These are phyloP conservation scores for Sinella curviseta DNA, from an alignment of 1,140 invertebrate species.

Conservation along the genomic window DNA sequence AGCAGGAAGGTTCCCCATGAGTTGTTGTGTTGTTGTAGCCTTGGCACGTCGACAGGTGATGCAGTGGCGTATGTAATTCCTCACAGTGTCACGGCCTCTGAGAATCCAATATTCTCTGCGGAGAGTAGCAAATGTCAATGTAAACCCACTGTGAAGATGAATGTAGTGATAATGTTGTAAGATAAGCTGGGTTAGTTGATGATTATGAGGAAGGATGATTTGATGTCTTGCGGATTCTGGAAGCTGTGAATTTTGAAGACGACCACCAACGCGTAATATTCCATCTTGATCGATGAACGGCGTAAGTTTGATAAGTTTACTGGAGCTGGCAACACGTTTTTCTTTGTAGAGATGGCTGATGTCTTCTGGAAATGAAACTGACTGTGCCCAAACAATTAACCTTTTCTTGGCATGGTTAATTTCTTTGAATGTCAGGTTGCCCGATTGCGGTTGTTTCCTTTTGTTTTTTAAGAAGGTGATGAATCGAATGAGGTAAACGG, in stretches of 20 bases:
- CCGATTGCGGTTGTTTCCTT: background rate
- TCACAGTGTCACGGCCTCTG: constrained; percentile 41
- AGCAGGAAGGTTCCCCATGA: too few species aligned
- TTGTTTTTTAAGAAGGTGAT: background rate
- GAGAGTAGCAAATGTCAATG: constrained; percentile 50
- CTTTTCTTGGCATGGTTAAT: background rate
- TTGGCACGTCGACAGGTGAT: constrained; percentile 45
- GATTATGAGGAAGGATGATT: constrained; percentile 52
- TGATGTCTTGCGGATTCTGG: constrained; percentile 54
- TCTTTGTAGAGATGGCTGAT: background rate
- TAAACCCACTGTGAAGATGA: too few species aligned
- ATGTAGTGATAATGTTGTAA: constrained; percentile 49
- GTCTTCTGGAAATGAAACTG: constrained; percentile 49
- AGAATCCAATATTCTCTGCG: constrained; percentile 52
- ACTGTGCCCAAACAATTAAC: constrained; percentile 19
- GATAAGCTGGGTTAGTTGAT: constrained; percentile 52
- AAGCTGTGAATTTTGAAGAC: constrained; percentile 51
- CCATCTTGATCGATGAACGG: constrained; percentile 48
- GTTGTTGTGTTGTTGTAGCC: background rate
- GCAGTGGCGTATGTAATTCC: constrained; percentile 47
- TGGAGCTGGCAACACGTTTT: background rate
- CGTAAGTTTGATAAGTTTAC: background rate
- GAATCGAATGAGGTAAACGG: background rate
- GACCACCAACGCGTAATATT: constrained; percentile 55
- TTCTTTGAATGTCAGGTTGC: background rate